Percentiles rank a stretch among this genome's conserved stretches.
phyloP scores from a whole-genome alignment of 2,797 vertebrate species.

The Cyprinella venusta region DNA sequence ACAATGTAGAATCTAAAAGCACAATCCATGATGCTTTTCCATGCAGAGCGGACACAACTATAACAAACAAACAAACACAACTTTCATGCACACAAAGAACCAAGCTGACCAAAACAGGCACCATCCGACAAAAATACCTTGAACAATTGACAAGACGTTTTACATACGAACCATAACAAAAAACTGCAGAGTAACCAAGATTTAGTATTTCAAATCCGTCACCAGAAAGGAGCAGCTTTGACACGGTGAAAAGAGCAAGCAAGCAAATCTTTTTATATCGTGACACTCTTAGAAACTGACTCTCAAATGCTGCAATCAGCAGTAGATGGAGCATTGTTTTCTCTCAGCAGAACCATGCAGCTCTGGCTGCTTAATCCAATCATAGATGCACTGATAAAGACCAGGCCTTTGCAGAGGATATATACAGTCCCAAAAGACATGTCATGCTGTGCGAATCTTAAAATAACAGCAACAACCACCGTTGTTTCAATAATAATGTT shows the following conservation, averaged over 20 bases:
- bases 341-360: conserved; percentile 13
- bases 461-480: not conserved
- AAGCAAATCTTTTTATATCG: conserved; percentile 28
- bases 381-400: conserved; percentile 19
- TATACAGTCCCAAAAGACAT: conserved; percentile 16
- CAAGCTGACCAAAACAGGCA: conserved; percentile 16
- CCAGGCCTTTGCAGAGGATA: not conserved
- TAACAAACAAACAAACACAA: not conserved
- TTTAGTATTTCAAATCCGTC: conserved; percentile 43
- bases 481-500: conserved; percentile 7
- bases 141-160: conserved; percentile 40
- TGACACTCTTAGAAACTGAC: conserved; percentile 12
- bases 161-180: conserved; percentile 31
- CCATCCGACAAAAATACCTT: conserved; percentile 48
- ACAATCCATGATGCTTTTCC: conserved; percentile 15
- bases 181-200: conserved; percentile 67
- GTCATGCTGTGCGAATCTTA: not conserved
- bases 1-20: not conserved
- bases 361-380: conserved; percentile 28
- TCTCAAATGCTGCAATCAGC: conserved; percentile 43
- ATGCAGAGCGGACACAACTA: not conserved
- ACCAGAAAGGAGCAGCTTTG: conserved; percentile 42
- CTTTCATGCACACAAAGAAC: not conserved
- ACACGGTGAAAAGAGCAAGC: conserved; percentile 31
- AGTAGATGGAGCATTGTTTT: conserved; percentile 37